phyloP scores from a whole-genome alignment of 2,888 invertebrate species.

The Octodonta nipae region DNA sequence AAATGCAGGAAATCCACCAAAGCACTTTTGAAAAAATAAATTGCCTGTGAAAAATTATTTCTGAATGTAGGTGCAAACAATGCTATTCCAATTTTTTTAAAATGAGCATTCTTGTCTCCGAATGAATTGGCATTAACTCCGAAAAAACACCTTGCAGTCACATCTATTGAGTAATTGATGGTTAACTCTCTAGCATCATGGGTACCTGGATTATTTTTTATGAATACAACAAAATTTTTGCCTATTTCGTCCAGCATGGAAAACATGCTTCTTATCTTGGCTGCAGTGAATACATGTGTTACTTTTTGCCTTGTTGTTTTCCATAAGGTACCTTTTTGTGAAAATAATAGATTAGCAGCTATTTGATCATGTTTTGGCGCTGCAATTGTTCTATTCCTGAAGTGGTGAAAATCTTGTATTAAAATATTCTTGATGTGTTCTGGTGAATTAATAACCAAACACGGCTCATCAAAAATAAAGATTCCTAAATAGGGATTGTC shows the following conservation, averaged over 20 bases:
- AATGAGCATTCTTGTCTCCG: slow-evolving; percentile 28
- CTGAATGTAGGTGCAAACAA: slow-evolving; percentile 25
- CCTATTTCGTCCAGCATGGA: slow-evolving; percentile 30
- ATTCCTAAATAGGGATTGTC: background rate
- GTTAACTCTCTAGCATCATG: slow-evolving; percentile 27
- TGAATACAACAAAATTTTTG: background rate
- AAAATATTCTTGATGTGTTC: slow-evolving; percentile 1
- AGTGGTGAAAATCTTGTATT: slow-evolving; percentile 20
- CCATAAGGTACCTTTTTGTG: slow-evolving; percentile 40
- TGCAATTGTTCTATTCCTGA: slow-evolving; percentile 35
- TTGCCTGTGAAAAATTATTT: slow-evolving; percentile 18
- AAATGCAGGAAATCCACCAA: slow-evolving; percentile 19
- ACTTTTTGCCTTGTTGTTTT: slow-evolving; percentile 38
- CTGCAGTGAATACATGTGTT: slow-evolving; percentile 41
- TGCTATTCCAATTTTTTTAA: slow-evolving; percentile 27
- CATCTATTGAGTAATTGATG: slow-evolving; percentile 35
- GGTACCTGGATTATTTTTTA: slow-evolving; percentile 2
- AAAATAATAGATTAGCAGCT: slow-evolving; percentile 33
- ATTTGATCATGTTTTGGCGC: slow-evolving; percentile 34
- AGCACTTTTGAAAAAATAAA: slow-evolving; percentile 21
- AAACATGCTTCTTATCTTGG: slow-evolving; percentile 42
- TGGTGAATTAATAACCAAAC: background rate
- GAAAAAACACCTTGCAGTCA: slow-evolving; percentile 36
- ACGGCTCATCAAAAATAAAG: background rate
- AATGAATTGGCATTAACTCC: slow-evolving; percentile 34